Conservation (phyloP, 1,140 invertebrate species). For the Mylabris phalerata region DNA sequence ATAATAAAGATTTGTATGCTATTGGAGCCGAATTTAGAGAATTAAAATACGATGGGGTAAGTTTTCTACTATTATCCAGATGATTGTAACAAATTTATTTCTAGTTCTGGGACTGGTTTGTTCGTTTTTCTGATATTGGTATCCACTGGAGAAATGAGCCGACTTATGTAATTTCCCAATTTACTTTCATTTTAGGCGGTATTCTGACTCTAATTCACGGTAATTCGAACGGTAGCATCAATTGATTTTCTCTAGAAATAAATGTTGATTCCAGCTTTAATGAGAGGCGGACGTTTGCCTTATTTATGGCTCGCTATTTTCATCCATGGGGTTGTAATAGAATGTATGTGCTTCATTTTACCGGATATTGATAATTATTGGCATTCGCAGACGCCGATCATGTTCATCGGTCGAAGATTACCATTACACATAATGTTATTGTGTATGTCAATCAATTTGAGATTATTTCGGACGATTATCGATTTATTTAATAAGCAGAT, state of each 20-base stretch:
- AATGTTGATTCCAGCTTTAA: conserved; percentile 48
- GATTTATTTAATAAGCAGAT: conserved; percentile 48
- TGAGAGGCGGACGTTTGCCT: conserved; percentile 59
- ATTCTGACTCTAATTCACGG: conserved; percentile 52
- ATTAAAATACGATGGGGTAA: conserved; percentile 30
- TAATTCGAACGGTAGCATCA: conserved; percentile 35
- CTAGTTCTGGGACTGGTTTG: conserved; percentile 51
- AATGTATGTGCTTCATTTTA: conserved; percentile 53
- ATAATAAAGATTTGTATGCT: conserved; percentile 20
- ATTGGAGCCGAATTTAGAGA: conserved; percentile 28
- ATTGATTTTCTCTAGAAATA: conserved; percentile 8
- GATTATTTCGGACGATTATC: neutral
- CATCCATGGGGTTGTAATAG: conserved; percentile 58
- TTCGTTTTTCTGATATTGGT: conserved; percentile 44
- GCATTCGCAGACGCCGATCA: conserved; percentile 67
- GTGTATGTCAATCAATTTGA: conserved; percentile 51
- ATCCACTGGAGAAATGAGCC: conserved; percentile 52
- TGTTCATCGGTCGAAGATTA: conserved; percentile 58
- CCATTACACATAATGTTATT: conserved; percentile 65
- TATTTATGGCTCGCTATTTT: conserved; percentile 64
- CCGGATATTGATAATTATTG: conserved; percentile 71
- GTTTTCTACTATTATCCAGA: neutral
- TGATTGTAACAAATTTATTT: conserved; percentile 15
- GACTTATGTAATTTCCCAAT: conserved; percentile 53
- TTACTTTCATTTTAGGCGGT: conserved; percentile 47